phyloP scores from a whole-genome alignment of 2,797 vertebrate species.

The Heteromormyrus szaboi region DNA sequence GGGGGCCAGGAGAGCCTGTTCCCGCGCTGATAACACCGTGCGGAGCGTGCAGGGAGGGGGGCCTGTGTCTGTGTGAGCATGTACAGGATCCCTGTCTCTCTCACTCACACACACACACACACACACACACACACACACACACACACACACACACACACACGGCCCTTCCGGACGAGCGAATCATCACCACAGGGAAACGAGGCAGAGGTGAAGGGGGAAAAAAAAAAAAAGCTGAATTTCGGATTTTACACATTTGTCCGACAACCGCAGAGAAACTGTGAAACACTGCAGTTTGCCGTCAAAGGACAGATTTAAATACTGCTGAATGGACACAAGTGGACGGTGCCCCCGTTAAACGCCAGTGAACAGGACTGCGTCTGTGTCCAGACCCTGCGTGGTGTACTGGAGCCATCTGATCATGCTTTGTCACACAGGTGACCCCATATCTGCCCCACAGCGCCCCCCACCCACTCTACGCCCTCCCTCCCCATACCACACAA shows the following conservation, averaged over 20 bases:
- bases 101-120: neutral
- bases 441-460: neutral
- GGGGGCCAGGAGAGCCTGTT: conserved; percentile 35
- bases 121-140: neutral
- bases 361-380: neutral
- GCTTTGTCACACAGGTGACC: neutral
- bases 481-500: neutral
- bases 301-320: conserved; percentile 5
- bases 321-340: neutral
- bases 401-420: neutral
- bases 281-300: neutral
- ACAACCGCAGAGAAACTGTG: conserved; percentile 18
- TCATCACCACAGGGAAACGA: neutral
- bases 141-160: neutral
- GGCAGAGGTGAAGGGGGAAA: neutral
- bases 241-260: neutral
- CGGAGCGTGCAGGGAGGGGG: neutral
- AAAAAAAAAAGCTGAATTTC: conserved; percentile 8
- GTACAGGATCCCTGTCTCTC: neutral
- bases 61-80: neutral
- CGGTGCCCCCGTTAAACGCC: neutral
- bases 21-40: conserved; percentile 51
- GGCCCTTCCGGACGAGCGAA: neutral
- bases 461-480: neutral
- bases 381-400: neutral